Evolutionary conservation across 2,113 vertebrate species (phyloP).

Genomic region (Calypte anna): DNA sequence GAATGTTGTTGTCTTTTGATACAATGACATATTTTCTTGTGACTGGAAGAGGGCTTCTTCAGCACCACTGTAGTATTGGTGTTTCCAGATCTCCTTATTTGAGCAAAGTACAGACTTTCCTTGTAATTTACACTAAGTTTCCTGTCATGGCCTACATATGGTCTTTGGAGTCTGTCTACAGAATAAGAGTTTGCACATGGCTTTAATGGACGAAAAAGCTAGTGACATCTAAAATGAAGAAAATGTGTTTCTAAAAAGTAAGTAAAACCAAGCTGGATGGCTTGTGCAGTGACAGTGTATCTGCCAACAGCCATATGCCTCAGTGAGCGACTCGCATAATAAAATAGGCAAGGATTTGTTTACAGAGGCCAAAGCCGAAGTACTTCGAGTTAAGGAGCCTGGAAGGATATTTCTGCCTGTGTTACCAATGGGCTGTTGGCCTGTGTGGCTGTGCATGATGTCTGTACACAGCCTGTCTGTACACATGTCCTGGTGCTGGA

Average conservation of each 20-base stretch:
- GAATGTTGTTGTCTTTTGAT: background rate
- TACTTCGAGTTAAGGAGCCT: background rate
- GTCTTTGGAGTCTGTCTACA: background rate
- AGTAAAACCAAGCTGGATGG: background rate
- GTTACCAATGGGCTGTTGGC: background rate
- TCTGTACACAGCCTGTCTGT: accelerated
- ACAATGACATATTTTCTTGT: accelerated
- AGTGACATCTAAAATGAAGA: background rate
- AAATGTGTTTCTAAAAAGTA: background rate
- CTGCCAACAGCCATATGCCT: background rate
- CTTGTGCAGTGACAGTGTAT: background rate
- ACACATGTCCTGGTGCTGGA: background rate
- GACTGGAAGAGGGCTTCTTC: background rate
- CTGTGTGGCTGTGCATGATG: accelerated
- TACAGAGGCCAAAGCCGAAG: background rate
- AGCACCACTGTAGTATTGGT: accelerated
- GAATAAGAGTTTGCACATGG: background rate
- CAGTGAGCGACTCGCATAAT: background rate
- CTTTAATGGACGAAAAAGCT: background rate
- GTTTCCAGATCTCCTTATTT: background rate
- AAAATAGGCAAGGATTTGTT: background rate
- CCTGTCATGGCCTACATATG: background rate
- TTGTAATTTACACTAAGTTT: background rate
- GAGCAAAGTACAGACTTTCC: background rate
- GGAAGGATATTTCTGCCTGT: background rate